phyloP scores from a whole-genome alignment of 2,797 vertebrate species.

The Muscicapa striata region DNA sequence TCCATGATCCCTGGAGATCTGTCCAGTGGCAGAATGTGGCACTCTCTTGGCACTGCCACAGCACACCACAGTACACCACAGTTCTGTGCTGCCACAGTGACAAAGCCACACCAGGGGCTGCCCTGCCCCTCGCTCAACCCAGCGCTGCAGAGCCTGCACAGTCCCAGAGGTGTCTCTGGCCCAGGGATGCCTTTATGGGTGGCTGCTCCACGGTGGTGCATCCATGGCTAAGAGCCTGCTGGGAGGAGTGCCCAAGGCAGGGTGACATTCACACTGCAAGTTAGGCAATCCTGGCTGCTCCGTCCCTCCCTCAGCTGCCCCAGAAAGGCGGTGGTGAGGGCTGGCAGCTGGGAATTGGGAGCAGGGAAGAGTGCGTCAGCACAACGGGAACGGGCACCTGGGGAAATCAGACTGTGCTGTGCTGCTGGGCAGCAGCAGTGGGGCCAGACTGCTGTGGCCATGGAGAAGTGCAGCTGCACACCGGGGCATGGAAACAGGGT shows the following conservation, averaged over 20 bases:
- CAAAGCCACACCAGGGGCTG: rapidly evolving
- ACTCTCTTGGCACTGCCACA: background rate
- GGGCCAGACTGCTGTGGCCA: rapidly evolving
- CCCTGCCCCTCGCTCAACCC: rapidly evolving
- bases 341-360: background rate
- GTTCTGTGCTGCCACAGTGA: rapidly evolving
- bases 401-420: constrained; percentile 1
- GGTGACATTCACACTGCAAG: background rate
- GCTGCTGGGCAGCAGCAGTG: background rate
- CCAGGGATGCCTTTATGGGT: background rate
- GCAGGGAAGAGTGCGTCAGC: constrained; percentile 4
- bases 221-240: background rate
- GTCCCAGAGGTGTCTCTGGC: background rate
- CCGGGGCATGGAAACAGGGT: rapidly evolving
- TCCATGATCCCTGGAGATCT: background rate
- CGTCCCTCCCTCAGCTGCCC: constrained; percentile 1
- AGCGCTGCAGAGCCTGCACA: rapidly evolving
- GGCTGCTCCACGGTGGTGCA: background rate
- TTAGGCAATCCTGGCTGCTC: constrained; percentile 5
- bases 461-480: background rate
- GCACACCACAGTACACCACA: background rate
- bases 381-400: constrained; percentile 5
- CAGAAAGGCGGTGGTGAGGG: constrained; percentile 2
- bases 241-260: background rate
- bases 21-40: background rate